Conservation (phyloP, 1,140 invertebrate genomes). For the Psilanteris sp. region DNA sequence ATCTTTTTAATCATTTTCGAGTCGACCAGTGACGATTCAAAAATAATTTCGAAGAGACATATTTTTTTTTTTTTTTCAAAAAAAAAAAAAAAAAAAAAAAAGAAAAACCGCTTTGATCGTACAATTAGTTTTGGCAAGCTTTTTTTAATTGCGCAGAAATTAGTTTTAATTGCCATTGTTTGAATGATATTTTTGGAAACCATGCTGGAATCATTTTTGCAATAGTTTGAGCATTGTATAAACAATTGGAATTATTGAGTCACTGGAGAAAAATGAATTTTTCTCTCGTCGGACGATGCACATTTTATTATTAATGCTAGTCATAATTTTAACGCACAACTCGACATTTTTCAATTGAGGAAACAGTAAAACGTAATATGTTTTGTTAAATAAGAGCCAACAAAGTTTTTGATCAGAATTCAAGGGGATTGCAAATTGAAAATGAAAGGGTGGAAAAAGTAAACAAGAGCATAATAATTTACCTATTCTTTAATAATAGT, state of each 20-base stretch:
- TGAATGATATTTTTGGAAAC: no score
- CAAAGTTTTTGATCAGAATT: no score
- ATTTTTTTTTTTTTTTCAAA: background rate
- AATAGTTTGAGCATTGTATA: no score
- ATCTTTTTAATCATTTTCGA: no score
- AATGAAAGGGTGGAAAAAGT: slow-evolving; percentile 7
- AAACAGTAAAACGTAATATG: background rate
- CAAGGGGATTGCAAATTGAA: slow-evolving; percentile 18
- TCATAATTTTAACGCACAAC: slow-evolving; percentile 66
- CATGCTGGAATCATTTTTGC: no score
- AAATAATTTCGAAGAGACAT: background rate
- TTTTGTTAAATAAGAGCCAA: background rate
- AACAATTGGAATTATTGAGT: background rate
- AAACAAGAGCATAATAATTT: slow-evolving; percentile 9
- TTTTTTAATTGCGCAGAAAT: slow-evolving; percentile 3
- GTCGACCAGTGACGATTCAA: background rate
- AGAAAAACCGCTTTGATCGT: no score
- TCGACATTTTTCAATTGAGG: slow-evolving; percentile 22
- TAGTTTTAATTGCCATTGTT: no score
- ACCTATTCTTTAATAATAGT: slow-evolving; percentile 2
- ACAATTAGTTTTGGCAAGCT: background rate
- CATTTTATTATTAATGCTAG: slow-evolving; percentile 70
- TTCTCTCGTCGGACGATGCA: slow-evolving; percentile 26
- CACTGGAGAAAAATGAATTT: slow-evolving; percentile 6
- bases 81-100: background rate